These are phyloP conservation scores for Hyphantria cunea DNA, from an alignment of 1,140 invertebrate genomes.

Conservation along the genomic window DNA sequence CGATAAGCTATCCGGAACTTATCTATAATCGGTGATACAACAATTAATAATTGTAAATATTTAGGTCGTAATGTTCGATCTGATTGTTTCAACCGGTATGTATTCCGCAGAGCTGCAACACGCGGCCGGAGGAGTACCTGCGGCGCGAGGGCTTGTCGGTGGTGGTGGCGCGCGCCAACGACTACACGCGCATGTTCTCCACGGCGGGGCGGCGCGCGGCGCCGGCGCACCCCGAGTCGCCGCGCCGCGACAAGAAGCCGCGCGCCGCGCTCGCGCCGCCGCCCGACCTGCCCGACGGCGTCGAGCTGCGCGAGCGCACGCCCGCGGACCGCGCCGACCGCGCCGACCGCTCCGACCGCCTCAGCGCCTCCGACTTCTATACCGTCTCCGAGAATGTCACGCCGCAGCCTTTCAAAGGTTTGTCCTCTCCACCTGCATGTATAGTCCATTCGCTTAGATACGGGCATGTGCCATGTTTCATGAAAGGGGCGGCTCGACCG, in stretches of 20 bases:
- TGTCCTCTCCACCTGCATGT: too few species aligned
- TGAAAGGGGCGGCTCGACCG: too few species aligned
- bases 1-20: too few species aligned
- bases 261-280: conserved; percentile 40
- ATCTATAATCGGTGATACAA: too few species aligned
- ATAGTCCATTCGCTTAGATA: too few species aligned
- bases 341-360: conserved; percentile 50
- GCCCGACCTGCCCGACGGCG: conserved; percentile 42
- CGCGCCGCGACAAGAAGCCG: conserved; percentile 73
- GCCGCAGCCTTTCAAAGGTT: conserved; percentile 78
- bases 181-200: conserved; percentile 80
- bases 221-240: conserved; percentile 64
- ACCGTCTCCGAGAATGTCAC: conserved; percentile 74
- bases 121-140: conserved; percentile 61
- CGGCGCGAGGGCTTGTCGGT: conserved; percentile 77
- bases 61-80: too few species aligned
- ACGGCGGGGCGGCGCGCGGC: conserved; percentile 68
- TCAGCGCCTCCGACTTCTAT: conserved; percentile 79
- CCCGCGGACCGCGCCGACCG: too few species aligned
- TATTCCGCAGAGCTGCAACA: conserved; percentile 44
- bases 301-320: conserved; percentile 56
- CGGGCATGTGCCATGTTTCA: too few species aligned
- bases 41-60: too few species aligned
- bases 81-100: too few species aligned
- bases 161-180: conserved; percentile 81